Base-by-base conservation (phyloP, 2,888 invertebrate genomes). In the Laothoe populi region DNA sequence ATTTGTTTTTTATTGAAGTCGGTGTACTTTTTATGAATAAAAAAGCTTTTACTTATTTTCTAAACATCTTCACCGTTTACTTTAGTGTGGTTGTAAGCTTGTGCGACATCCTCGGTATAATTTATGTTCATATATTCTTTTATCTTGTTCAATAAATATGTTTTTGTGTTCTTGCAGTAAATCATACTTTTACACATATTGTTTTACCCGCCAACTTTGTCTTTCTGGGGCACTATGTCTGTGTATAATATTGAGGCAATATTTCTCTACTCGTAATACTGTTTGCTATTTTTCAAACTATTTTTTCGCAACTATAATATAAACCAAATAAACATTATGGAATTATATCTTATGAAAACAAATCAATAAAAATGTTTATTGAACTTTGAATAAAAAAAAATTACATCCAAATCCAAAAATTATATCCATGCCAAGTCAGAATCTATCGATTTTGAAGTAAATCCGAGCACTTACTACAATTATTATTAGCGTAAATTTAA, bases 131-230 rank as follows among this genome's bases (percentile, higher is more conserved):
- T n/a, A 13, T 35, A 35, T 53, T 53, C 35, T 35, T 31, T 21
- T 35, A 5, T 53, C 19, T 53, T 53, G 35, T 19, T 53, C 53
- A 19, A 53, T 53, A 53, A 31, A 53, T 53, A 46, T 46, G 35
- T 19, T 53, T 53, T 35, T 31, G 53, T 35, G 19, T 35, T 21
- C 31, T 26, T 19, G 19, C 19, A 53, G 35, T 53, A 53, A 53
- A 53, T 53, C 53, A 53, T 53, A 35, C 35, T 35, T 53, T 53
- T 35, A 19, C 53, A 53, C 53, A 53, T 53, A 53, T 53, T 53
- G 53, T 53, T 53, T 53, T 53, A 53, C 53, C 31, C 31, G 19
- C 35, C 53, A 53, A 53, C 53, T 53, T 53, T 21, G 19, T 53
- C 53, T 31, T 53, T 49, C 4, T 21, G 16, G 19, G 10, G 19